phyloP scores from a whole-genome alignment of 2,113 vertebrate species.

The Hyla sarda region DNA sequence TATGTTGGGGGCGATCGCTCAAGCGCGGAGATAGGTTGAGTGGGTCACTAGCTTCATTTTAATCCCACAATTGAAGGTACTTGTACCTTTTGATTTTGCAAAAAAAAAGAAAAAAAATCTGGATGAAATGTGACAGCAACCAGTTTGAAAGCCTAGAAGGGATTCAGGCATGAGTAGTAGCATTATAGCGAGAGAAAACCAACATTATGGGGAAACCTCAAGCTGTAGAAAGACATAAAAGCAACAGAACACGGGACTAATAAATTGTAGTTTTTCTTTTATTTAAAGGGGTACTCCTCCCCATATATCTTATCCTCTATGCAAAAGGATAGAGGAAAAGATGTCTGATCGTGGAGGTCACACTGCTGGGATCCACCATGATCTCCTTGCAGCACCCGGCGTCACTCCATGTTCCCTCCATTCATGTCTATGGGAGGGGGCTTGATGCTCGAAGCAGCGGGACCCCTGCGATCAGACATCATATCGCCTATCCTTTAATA shows the following conservation, averaged over 20 bases:
- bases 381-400: too few relatives aligned
- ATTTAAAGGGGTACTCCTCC: too few relatives aligned
- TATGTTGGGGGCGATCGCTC: constrained; percentile 5
- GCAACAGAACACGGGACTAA: not conserved
- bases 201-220: not conserved
- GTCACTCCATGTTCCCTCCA: too few relatives aligned
- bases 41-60: constrained; percentile 47
- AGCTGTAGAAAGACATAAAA: not conserved
- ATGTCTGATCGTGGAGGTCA: too few relatives aligned
- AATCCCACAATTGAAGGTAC: constrained; percentile 8
- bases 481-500: too few relatives aligned
- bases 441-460: too few relatives aligned
- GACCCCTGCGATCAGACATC: too few relatives aligned
- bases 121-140: not conserved
- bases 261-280: not conserved
- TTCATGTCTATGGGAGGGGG: too few relatives aligned
- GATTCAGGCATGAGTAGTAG: not conserved
- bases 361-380: too few relatives aligned
- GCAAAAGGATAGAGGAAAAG: too few relatives aligned
- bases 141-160: not conserved
- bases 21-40: constrained; percentile 10
- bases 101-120: constrained; percentile 26
- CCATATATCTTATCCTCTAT: too few relatives aligned
- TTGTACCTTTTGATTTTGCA: not conserved
- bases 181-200: not conserved